Evolutionary conservation across 2,888 invertebrate species (phyloP).

Genomic region (Pogonocherus hispidulus): DNA sequence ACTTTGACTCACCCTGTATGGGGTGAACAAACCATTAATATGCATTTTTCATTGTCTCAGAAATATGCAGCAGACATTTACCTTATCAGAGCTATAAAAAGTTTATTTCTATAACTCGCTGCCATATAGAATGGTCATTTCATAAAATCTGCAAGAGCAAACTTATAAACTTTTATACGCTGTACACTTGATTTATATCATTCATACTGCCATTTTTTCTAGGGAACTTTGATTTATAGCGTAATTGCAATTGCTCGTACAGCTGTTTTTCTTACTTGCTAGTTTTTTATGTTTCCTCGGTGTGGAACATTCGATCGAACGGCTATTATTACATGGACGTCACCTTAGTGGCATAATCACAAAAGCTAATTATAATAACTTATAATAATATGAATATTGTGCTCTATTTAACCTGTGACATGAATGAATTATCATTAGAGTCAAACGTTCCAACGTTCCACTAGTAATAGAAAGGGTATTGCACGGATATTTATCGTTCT

Average conservation of each 20-base stretch:
- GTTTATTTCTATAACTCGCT: not conserved
- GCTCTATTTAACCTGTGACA: conserved; percentile 44
- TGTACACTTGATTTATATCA: conserved; percentile 4
- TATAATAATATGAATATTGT: conserved; percentile 42
- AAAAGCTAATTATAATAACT: conserved; percentile 38
- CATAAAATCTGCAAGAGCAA: not conserved
- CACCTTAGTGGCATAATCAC: conserved; percentile 29
- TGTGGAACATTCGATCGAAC: conserved; percentile 1
- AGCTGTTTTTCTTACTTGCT: not conserved
- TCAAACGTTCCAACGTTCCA: not conserved
- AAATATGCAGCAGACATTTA: not conserved
- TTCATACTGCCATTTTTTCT: conserved; percentile 1
- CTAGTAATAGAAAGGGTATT: conserved; percentile 6
- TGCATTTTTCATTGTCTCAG: not conserved
- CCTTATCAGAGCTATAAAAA: not conserved
- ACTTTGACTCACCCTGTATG: no score
- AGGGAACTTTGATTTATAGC: conserved; percentile 20
- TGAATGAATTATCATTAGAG: conserved; percentile 12
- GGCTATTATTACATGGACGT: conserved; percentile 16
- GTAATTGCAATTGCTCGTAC: conserved; percentile 18
- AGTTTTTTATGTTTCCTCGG: conserved; percentile 1
- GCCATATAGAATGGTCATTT: not conserved
- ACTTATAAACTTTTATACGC: not conserved
- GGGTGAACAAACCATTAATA: not conserved
- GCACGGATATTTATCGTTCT: no score